Percentiles rank a stretch among this genome's conserved stretches.
phyloP scores from a whole-genome alignment of 2,113 vertebrate species.

The Scomber scombrus region DNA sequence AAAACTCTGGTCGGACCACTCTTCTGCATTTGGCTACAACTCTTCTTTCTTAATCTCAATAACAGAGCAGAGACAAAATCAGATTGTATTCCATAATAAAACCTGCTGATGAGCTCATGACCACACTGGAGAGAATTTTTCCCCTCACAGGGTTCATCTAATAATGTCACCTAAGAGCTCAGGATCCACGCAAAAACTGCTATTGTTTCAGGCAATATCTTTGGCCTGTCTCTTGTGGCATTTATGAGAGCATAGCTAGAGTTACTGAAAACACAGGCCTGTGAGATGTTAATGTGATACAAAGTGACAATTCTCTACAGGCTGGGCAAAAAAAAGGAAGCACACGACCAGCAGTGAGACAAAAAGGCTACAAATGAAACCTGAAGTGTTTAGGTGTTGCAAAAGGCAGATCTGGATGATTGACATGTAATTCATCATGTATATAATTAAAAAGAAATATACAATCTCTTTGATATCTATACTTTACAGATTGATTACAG shows the following conservation, averaged over 20 bases:
- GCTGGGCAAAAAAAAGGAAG: conserved; percentile 29
- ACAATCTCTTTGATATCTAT: conserved; percentile 38
- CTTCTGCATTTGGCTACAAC: conserved; percentile 12
- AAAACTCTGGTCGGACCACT: conserved; percentile 23
- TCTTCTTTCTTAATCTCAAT: conserved; percentile 42
- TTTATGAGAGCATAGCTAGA: conserved; percentile 56
- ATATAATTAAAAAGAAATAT: not conserved
- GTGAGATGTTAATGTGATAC: conserved; percentile 60
- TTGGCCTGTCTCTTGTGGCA: conserved; percentile 41
- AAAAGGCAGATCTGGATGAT: conserved; percentile 7
- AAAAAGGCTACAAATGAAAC: conserved; percentile 19
- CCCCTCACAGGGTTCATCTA: conserved; percentile 45
- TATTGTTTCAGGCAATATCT: conserved; percentile 65
- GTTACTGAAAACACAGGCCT: conserved; percentile 60
- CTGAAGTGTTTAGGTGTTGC: not conserved
- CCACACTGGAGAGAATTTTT: conserved; percentile 36
- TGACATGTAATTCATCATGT: conserved; percentile 47
- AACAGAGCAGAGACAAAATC: conserved; percentile 44
- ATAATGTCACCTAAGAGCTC: conserved; percentile 50
- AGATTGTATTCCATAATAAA: conserved; percentile 50
- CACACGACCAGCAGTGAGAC: not conserved
- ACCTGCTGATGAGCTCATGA: conserved; percentile 56
- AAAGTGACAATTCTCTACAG: conserved; percentile 65
- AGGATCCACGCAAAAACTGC: conserved; percentile 35
- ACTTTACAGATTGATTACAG: conserved; percentile 32